Evolutionary conservation across 2,113 vertebrate genomes (phyloP), one percentile per base, ranked within the genome.

Genomic region (Polypterus senegalus): DNA sequence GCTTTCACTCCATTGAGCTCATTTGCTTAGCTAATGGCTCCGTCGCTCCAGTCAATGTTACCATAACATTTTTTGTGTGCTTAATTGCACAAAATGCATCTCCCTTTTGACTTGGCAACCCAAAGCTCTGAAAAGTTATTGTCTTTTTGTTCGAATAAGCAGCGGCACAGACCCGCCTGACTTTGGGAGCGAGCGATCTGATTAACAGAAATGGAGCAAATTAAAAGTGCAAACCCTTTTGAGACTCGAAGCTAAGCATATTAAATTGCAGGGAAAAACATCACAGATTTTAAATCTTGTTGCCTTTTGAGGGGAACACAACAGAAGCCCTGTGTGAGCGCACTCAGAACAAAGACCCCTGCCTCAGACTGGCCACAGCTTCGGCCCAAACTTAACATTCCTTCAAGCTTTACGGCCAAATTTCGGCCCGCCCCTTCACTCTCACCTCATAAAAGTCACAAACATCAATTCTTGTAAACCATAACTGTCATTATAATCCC

Each of bases 321-420:
- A 83, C 78, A 79, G 77, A 80, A 82, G 77, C 74, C 70, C 70
- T 65, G 27, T 58, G 72, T 76, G 65, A 71, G 71, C 76, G 73
- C 4, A 52, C 61, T 57, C 72, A 77, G 73, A 79, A 81, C 83
- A 85, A 80, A 83, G 79, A 67, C 65, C 62, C 66, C 71, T 58
- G 66, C 75, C 67, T 69, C 73, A 58, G 58, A 49, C 3, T n/a
- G 66, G 70, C 66, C 54, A 69, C 73, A 86, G 81, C 78, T 82
- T 86, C 76, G 65, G 79, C 80, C 83, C n/a, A n/a, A n/a, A 86
- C 83, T 89, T 84, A 88, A 88, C 83, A 87, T 88, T 90, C 87
- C 83, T 86, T 67, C 52, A 11, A 73, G 69, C 70, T 85, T 86
- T 81, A 81, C 65, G 80, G 73, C 73, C 53, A 61, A 67, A 66